Evolutionary conservation across 2,113 vertebrate genomes (phyloP).

Genomic region (Phrynosoma platyrhinos): DNA sequence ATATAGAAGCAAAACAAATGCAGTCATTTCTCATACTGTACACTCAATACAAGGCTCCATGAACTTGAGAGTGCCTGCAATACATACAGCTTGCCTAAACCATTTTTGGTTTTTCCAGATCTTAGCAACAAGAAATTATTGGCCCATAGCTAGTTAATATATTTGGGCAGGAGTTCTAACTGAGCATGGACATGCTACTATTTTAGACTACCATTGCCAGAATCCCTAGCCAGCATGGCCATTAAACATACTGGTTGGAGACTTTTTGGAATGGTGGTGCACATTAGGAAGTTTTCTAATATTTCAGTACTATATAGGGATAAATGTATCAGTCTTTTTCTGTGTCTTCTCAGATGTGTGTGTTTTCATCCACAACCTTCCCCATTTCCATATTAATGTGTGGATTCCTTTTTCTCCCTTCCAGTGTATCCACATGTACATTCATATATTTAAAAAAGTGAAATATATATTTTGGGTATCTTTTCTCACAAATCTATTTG

Average conservation of each 20-base stretch:
- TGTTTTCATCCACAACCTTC: background rate
- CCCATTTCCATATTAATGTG: background rate
- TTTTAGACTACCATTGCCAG: too few relatives aligned
- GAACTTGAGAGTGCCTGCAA: slow-evolving; percentile 23
- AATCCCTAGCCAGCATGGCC: too few relatives aligned
- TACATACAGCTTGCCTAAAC: background rate
- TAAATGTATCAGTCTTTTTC: background rate
- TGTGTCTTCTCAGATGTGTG: background rate
- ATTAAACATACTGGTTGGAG: too few relatives aligned
- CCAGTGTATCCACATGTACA: too few relatives aligned
- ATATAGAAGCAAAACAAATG: background rate
- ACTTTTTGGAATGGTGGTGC: too few relatives aligned
- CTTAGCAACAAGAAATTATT: background rate
- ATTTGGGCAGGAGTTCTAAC: background rate
- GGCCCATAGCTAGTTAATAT: background rate
- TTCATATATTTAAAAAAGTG: too few relatives aligned
- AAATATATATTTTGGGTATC: too few relatives aligned
- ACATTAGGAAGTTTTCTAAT: too few relatives aligned
- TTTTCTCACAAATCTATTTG: too few relatives aligned
- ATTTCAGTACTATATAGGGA: too few relatives aligned
- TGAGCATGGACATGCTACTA: too few relatives aligned
- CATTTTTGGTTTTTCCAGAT: background rate
- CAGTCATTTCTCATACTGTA: background rate
- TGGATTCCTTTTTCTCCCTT: too few relatives aligned
- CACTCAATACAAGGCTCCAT: rapidly evolving